Evolutionary conservation across 2,888 invertebrate species (phyloP).

Genomic region (Noctua comes): DNA sequence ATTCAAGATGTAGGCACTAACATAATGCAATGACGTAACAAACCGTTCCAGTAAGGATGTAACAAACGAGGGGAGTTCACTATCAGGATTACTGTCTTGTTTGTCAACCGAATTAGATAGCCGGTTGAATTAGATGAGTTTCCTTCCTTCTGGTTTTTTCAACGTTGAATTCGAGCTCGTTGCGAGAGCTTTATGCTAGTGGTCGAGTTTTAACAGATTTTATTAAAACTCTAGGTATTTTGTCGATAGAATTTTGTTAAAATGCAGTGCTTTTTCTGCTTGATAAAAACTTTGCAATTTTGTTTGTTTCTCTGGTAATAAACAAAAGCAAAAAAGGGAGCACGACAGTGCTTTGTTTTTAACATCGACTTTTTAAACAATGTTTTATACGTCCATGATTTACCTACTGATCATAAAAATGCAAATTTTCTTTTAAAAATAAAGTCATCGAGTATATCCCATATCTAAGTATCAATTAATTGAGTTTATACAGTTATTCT

Average conservation of each 20-base stretch:
- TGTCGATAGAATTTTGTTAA: neutral
- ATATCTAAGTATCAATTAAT: neutral
- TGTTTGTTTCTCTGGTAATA: neutral
- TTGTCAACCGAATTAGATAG: conserved; percentile 12
- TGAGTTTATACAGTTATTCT: neutral
- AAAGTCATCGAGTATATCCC: neutral
- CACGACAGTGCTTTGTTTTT: neutral
- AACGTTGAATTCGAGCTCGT: neutral
- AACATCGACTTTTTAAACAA: neutral
- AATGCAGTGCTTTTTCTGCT: neutral
- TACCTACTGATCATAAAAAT: neutral
- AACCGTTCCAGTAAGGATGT: neutral
- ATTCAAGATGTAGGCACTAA: neutral
- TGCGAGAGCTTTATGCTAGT: neutral
- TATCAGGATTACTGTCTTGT: conserved; percentile 28
- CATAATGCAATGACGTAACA: neutral
- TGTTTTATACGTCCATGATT: neutral
- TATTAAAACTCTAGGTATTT: neutral
- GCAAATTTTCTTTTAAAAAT: neutral
- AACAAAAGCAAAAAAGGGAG: neutral
- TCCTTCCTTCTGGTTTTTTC: conserved; percentile 6
- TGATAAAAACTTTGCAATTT: neutral
- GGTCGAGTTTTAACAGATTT: neutral
- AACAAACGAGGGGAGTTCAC: conserved; percentile 13
- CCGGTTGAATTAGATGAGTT: conserved; percentile 7